Evolutionary conservation across 1,140 invertebrate species (phyloP), one percentile per base, ranked within the genome.

Genomic region (Muscidifurax raptorellus): DNA sequence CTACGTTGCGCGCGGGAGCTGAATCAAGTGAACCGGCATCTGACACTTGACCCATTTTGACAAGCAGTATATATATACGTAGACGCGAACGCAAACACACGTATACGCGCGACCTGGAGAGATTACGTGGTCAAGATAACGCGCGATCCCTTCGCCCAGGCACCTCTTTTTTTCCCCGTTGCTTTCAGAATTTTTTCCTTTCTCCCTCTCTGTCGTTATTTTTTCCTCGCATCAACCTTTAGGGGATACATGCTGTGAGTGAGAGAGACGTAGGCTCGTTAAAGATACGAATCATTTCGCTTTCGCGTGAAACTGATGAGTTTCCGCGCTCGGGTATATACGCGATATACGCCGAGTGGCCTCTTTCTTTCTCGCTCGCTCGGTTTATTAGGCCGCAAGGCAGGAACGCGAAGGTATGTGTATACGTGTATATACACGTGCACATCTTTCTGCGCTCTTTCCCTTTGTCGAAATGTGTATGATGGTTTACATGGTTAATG

Each of bases 241-340:
- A 59, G 52, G 52, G 52, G 52, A 5, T 59, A n/a, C 18, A 0
- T 2, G 52, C 22, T 3, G 47, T 2, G 47, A 52, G 47, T 0
- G n/a, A 36, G 27, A 30, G 75, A 40, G 75, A 77, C 30, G 28
- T 32, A 44, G 40, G 77, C 78, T 80, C 78, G 40, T 69, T 71
- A 69, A 44, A 80, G 78, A 80, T 80, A 80, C 66, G 66, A 52
- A 80, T 80, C 66, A 52, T 80, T 80, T 80, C 78, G 66, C 78
- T 80, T 80, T 80, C 64, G 66, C 78, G 36, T 47, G 36, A 69
- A 80, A 80, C 78, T 80, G 66, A 71, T 71, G 78, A 71, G 64
- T 69, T 69, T 69, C 77, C 30, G 7, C 32, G 77, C 30, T 66
- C 71, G 5, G 6, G 36, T 40, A 9, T 40, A 40, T 40, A 40